Conservation (phyloP, 2,113 vertebrate genomes). For the Chloropsis cyanopogon region DNA sequence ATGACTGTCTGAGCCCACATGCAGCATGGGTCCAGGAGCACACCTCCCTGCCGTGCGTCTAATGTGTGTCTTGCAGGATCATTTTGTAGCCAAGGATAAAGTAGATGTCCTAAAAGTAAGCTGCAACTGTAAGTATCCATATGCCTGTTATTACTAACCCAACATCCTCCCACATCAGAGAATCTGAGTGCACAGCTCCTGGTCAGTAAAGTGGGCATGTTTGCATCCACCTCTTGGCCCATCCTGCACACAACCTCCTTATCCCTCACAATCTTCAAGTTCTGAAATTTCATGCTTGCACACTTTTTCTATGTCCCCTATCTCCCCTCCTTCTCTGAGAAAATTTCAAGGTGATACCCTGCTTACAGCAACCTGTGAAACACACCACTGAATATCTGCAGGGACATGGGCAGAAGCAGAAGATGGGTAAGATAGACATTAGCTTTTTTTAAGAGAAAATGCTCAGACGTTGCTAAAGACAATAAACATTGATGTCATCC, state of each 20-base stretch:
- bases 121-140: rapidly evolving
- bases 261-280: background rate
- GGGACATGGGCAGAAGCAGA: background rate
- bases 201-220: background rate
- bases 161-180: background rate
- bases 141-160: background rate
- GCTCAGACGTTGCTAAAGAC: background rate
- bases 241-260: background rate
- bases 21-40: background rate
- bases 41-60: background rate
- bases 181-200: background rate
- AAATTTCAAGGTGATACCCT: background rate
- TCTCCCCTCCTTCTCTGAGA: background rate
- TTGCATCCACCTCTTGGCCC: background rate
- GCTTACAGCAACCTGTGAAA: background rate
- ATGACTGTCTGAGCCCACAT: background rate
- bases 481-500: background rate
- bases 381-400: background rate
- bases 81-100: background rate
- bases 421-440: background rate
- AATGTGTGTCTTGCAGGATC: background rate
- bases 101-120: background rate
- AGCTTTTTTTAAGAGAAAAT: background rate
- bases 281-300: background rate
- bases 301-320: background rate